Percentiles rank a stretch among this genome's conserved stretches.
These are phyloP conservation scores for Gambusia affinis DNA, from an alignment of 2,113 vertebrate genomes.

Conservation along the genomic window DNA sequence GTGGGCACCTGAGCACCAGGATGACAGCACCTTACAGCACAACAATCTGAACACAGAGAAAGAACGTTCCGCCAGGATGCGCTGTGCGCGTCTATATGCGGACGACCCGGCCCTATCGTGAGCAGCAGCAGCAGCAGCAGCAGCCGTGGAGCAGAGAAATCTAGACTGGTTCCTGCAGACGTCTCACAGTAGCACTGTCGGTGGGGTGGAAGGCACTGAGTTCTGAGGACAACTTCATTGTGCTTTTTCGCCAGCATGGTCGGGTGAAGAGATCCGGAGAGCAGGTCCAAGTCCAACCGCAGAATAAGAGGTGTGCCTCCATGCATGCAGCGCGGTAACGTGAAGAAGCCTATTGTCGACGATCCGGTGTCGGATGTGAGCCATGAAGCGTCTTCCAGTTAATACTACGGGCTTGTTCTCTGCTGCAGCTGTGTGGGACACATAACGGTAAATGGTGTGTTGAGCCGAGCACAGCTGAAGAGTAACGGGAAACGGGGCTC, in stretches of 20 bases:
- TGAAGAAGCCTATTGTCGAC: constrained; percentile 8
- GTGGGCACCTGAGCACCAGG: background rate
- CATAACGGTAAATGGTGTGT: background rate
- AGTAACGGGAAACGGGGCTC: background rate
- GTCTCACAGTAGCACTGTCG: background rate
- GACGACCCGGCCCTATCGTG: constrained; percentile 16
- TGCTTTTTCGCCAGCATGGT: constrained; percentile 38
- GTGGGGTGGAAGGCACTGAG: constrained; percentile 47
- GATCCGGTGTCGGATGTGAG: background rate
- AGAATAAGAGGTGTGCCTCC: constrained; percentile 13
- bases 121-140: constrained; percentile 24
- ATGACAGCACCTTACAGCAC: background rate
- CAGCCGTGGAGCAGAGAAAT: constrained; percentile 9
- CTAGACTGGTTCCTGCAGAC: constrained; percentile 3
- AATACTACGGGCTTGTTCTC: background rate
- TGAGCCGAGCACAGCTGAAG: background rate
- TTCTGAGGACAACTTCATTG: constrained; percentile 19
- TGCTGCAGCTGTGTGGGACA: constrained; percentile 1
- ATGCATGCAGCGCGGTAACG: constrained; percentile 20
- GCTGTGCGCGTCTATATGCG: constrained; percentile 62
- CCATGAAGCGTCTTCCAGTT: background rate
- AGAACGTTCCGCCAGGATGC: constrained; percentile 66
- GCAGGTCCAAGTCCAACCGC: background rate
- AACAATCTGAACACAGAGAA: background rate
- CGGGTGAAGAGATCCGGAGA: constrained; percentile 37